Base-by-base conservation (phyloP, 2,888 invertebrate genomes). In the Pristionchus japonicus region DNA sequence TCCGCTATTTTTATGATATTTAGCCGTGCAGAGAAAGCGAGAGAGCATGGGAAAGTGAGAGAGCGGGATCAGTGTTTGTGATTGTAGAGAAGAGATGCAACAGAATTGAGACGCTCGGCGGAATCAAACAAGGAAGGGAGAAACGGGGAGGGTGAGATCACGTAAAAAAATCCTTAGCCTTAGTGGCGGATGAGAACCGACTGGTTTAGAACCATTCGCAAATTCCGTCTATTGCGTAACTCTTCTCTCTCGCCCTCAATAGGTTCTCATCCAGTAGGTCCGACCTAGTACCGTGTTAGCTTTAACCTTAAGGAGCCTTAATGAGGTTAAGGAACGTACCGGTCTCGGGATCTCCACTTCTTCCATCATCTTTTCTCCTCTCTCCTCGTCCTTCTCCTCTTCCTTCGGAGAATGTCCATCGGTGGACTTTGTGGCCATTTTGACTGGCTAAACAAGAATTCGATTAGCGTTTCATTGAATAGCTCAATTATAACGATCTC, bases 381-480 rank as follows among this genome's bases (percentile, higher is more conserved):
- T 70, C 31, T 70, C 70, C 20, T 37, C 70, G 7, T 23, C 15
- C 9, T 47, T 43, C 47, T 77, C 77, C 27, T 77, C 77, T 2
- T 34, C 77, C 13, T 77, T 27, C 77, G 43, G 43, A 3, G 77
- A 43, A 47, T 27, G 27, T 23, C 77, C 77, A 7, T 77, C 77
- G 11, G 77, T 77, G 1, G 77, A 77, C 27, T 77, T 77, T n/a
- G 23, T 77, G 11, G 77, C 77, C 77, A 77, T 77, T 77, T 77
- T 77, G n/a, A 77, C 77, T n/a, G 77, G 77, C 77, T 77, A 13
- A 77, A 34, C 34, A 7, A 61, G 7, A 9, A 61, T 9, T n/a
- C n/a, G n/a, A n/a, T n/a, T n/a, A n/a, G n/a, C n/a, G n/a, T n/a
- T n/a, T n/a, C n/a, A n/a, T n/a, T n/a, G n/a, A n/a, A n/a, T n/a